These are phyloP conservation scores for Drosophila phalerata DNA, from an alignment of 2,888 invertebrate species.

Conservation along the genomic window DNA sequence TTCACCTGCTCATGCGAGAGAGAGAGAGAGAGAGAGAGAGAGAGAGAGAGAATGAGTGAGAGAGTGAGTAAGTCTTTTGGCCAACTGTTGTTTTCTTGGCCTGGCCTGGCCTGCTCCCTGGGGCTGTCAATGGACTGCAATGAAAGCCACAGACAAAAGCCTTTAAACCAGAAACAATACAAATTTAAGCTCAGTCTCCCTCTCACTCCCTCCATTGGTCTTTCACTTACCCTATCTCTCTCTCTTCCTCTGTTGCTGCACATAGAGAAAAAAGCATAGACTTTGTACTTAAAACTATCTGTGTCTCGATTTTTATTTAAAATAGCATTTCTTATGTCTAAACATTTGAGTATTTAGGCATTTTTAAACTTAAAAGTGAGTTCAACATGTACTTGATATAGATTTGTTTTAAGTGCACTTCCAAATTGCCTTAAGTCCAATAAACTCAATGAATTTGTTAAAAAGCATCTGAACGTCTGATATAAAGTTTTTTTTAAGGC, in stretches of 20 bases:
- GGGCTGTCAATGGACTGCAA: constrained; percentile 43
- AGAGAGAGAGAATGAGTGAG: not conserved
- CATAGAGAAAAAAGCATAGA: not conserved
- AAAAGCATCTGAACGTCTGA: too few species aligned
- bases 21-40: not conserved
- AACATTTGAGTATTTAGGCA: too few species aligned
- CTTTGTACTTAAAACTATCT: too few species aligned
- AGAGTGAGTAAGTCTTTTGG: not conserved
- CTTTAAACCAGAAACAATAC: constrained; percentile 46
- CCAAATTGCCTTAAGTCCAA: too few species aligned
- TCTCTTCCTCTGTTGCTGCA: not conserved
- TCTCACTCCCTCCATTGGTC: not conserved
- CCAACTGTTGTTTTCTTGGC: constrained; percentile 1
- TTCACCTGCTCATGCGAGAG: constrained; percentile 5
- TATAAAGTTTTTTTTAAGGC: too few species aligned
- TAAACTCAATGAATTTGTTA: too few species aligned
- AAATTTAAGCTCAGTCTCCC: constrained; percentile 27
- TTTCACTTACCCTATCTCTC: not conserved
- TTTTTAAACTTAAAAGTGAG: too few species aligned
- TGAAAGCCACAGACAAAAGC: constrained; percentile 39
- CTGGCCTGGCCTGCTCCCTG: constrained; percentile 14
- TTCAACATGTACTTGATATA: too few species aligned
- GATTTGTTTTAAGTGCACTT: too few species aligned
- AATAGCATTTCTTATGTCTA: too few species aligned
- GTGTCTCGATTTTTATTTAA: too few species aligned